Conservation (phyloP, 2,113 vertebrate genomes). For the Ciconia stormi region DNA sequence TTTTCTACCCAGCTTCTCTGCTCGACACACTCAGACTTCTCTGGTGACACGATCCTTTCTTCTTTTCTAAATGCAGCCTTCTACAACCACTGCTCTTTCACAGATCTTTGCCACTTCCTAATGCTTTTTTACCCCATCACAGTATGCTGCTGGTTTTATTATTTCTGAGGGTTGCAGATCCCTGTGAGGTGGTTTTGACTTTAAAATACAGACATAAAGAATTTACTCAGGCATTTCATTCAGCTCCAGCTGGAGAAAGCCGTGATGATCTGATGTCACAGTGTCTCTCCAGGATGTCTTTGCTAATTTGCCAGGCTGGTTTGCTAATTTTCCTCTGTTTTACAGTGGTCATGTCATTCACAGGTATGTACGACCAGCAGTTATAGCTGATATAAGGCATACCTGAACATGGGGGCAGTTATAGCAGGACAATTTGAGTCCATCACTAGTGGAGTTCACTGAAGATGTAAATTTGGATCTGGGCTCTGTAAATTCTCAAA, state of each 20-base stretch:
- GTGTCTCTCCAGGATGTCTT: not conserved
- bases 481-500: not conserved
- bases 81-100: not conserved
- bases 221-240: not conserved
- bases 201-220: not conserved
- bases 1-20: not conserved
- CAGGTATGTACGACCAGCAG: not conserved
- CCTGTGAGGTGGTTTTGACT: not conserved
- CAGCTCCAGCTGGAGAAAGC: not conserved
- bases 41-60: not conserved
- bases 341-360: not conserved
- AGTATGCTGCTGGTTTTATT: not conserved
- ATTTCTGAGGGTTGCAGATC: not conserved
- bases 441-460: not conserved
- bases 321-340: not conserved
- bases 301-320: too few relatives aligned
- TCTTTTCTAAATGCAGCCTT: not conserved
- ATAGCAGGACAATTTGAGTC: not conserved
- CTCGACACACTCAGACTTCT: fast-evolving
- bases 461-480: not conserved
- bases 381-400: not conserved
- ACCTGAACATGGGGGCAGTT: not conserved
- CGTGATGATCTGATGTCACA: not conserved
- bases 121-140: not conserved
- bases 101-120: not conserved